Base-by-base conservation (phyloP, 2,888 invertebrate species). In the Stratiomys singularior region DNA sequence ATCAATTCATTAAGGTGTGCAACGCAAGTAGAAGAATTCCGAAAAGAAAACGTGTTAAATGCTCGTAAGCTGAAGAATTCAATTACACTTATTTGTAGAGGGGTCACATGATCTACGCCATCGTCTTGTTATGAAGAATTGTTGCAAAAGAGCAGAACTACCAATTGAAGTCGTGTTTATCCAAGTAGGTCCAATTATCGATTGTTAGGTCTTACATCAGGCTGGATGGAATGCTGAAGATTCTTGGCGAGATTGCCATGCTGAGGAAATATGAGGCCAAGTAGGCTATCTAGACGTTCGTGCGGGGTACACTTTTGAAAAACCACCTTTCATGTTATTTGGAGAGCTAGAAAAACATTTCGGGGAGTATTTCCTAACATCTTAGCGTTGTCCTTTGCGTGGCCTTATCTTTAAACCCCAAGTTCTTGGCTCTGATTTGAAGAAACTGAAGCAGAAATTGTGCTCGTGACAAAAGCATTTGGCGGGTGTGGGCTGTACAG, bases 41-140 rank as follows among this genome's bases (percentile, higher is more conserved):
- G 58, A 60, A 74, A 23, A 74, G 58, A 74, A 74, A 58, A 74
- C 25, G 21, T 15, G 28, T 15, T 27, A 58, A 74, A 18, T 72
- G 72, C 4, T 23, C 15, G 30, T 60, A 74, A 37, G 60, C 58
- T 37, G 74, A 74, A 74, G 60, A 60, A 74, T 74, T 28, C 37
- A 58, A 60, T 74, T 60, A 58, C 60, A 58, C 37, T 30, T 60
- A 30, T 23, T 37, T 58, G 58, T 18, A 74, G 74, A 11, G 23
- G 21, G 74, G 74, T 60, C 37, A 60, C 25, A 30, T 30, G 74
- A 74, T 74, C 58, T 58, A 30, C 30, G 37, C 44, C 15, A 74
- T 58, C 44, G 30, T 46, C 37, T 37, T 15, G 9, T 13, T 72
- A 56, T 58, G 56, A 72, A 18, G 18, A 27, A 72, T 58, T 28